Conservation (phyloP, 2,888 invertebrate genomes). For the Byasa hedistus region DNA sequence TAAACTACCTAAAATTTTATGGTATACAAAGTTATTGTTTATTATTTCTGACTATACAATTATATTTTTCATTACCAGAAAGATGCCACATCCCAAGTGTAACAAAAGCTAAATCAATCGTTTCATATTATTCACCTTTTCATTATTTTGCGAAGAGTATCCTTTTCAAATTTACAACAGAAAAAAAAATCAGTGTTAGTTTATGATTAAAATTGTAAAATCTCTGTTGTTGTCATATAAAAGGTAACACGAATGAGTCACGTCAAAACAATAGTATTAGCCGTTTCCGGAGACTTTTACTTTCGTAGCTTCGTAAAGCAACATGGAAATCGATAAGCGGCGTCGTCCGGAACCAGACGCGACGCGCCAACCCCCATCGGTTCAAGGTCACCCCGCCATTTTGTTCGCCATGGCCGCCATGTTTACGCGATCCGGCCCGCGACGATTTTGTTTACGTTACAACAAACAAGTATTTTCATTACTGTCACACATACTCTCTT, state of each 20-base stretch:
- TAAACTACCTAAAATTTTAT: too few relatives aligned
- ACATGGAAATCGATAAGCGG: conserved; percentile 18
- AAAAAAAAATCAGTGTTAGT: too few relatives aligned
- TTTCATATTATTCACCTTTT: too few relatives aligned
- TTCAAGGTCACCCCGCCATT: conserved; percentile 61
- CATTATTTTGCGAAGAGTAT: too few relatives aligned
- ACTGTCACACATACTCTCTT: background rate
- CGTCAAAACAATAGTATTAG: background rate
- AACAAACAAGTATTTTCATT: background rate
- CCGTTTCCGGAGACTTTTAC: background rate
- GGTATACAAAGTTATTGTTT: too few relatives aligned
- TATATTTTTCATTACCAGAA: too few relatives aligned
- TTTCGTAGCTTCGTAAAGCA: background rate
- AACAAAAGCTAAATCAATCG: too few relatives aligned
- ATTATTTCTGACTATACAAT: too few relatives aligned
- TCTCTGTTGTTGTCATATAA: background rate
- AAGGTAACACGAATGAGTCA: background rate
- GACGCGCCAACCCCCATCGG: conserved; percentile 38
- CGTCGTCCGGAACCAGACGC: conserved; percentile 50
- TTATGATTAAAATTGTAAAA: too few relatives aligned
- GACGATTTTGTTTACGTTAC: background rate
- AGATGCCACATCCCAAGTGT: too few relatives aligned
- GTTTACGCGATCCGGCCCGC: background rate
- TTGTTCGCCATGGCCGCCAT: conserved; percentile 35
- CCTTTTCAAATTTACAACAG: too few relatives aligned